Evolutionary conservation across 2,797 vertebrate species (phyloP).

Genomic region (Phrynocephalus vlangalii): DNA sequence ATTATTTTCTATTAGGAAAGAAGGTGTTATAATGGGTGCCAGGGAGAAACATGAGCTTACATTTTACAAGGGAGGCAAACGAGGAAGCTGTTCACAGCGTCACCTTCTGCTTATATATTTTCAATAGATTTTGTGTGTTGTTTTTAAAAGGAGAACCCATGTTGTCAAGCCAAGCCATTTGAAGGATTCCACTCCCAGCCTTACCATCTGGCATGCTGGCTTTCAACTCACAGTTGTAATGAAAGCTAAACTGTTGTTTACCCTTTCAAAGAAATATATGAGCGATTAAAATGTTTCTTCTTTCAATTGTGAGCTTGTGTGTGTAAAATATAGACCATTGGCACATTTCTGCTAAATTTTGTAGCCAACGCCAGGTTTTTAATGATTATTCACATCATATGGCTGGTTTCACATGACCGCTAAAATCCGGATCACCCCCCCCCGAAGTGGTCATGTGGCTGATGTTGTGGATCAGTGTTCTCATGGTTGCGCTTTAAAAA

Average conservation of each 20-base stretch:
- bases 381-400: slow-evolving; percentile 5
- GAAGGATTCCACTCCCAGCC: slow-evolving; percentile 69
- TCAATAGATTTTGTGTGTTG: slow-evolving; percentile 48
- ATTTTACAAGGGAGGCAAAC: not conserved
- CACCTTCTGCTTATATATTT: slow-evolving; percentile 35
- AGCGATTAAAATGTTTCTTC: slow-evolving; percentile 58
- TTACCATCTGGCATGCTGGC: slow-evolving; percentile 61
- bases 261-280: slow-evolving; percentile 54
- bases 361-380: slow-evolving; percentile 28
- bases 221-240: slow-evolving; percentile 51
- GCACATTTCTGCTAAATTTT: slow-evolving; percentile 32
- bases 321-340: not conserved
- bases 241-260: slow-evolving; percentile 64
- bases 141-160: slow-evolving; percentile 60
- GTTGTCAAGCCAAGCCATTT: slow-evolving; percentile 51
- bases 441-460: no score
- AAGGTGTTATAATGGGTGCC: slow-evolving; percentile 30
- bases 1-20: slow-evolving; percentile 33
- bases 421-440: no score
- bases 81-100: not conserved
- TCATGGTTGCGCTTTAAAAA: no score
- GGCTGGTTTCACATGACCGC: no score
- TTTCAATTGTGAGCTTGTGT: slow-evolving; percentile 28
- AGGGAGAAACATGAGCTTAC: slow-evolving; percentile 7
- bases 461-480: no score